These are phyloP conservation scores for Melinaea marsaeus DNA, from an alignment of 2,888 invertebrate species.

Conservation along the genomic window DNA sequence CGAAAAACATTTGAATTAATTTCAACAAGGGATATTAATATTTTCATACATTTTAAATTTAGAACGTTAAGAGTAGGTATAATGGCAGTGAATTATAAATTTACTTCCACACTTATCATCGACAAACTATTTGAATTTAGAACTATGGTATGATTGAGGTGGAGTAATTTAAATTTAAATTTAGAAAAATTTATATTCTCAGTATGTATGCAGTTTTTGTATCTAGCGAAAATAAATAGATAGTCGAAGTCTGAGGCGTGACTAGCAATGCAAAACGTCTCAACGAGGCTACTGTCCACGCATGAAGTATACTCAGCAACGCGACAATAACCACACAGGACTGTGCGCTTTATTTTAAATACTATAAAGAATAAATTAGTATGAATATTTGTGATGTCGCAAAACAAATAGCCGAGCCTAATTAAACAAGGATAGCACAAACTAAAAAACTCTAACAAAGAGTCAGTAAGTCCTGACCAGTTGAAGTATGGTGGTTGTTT, in stretches of 20 bases:
- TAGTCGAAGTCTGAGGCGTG: neutral
- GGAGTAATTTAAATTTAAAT: too few relatives aligned
- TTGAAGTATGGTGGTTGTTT: slow-evolving; percentile 51
- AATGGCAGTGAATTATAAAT: too few relatives aligned
- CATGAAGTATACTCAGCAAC: slow-evolving; percentile 20
- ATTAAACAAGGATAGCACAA: slow-evolving; percentile 44
- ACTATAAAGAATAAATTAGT: slow-evolving; percentile 10
- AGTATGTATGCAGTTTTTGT: neutral
- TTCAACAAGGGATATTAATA: too few relatives aligned
- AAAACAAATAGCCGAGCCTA: slow-evolving; percentile 33
- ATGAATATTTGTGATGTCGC: slow-evolving; percentile 6
- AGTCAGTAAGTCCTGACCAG: slow-evolving; percentile 48
- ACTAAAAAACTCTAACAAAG: slow-evolving; percentile 35
- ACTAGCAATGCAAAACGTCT: neutral
- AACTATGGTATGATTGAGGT: too few relatives aligned
- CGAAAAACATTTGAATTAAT: too few relatives aligned
- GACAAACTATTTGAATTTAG: too few relatives aligned
- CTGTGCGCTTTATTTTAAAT: neutral
- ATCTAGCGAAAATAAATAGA: neutral
- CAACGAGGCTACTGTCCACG: slow-evolving; percentile 28
- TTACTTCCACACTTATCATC: too few relatives aligned
- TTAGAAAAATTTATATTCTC: too few relatives aligned
- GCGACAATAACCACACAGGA: neutral
- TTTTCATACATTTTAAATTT: too few relatives aligned
- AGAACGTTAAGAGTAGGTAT: too few relatives aligned